These are phyloP conservation scores for Metridium senile DNA, from an alignment of 92 coral and sea anemone species.

Conservation along the genomic window DNA sequence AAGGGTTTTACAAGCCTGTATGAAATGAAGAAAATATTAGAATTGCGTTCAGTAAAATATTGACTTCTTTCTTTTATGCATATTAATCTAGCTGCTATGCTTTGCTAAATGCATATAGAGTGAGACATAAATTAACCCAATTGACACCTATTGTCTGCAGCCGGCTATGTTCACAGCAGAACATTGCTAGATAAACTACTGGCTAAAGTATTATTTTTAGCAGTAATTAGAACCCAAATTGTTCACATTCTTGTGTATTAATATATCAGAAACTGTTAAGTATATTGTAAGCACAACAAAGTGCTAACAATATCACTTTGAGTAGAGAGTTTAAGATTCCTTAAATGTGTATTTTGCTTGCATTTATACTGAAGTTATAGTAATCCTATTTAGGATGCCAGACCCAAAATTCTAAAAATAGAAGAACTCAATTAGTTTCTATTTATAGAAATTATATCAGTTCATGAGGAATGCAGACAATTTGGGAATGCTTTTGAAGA, in stretches of 20 bases:
- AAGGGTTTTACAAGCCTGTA: constrained; percentile 88
- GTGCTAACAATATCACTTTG: not conserved
- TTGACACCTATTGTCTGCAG: not conserved
- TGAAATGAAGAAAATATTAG: too few relatives aligned
- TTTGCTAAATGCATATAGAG: too few relatives aligned
- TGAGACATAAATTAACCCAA: too few relatives aligned
- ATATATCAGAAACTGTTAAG: not conserved
- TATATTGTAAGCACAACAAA: not conserved
- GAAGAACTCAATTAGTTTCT: not conserved
- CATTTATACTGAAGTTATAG: not conserved
- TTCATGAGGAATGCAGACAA: not conserved
- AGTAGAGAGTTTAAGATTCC: not conserved
- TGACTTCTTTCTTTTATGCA: too few relatives aligned
- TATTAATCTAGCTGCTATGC: too few relatives aligned
- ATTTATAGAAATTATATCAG: not conserved
- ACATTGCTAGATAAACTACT: too few relatives aligned
- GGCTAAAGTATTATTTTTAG: not conserved
- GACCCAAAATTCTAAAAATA: not conserved
- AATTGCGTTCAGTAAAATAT: too few relatives aligned
- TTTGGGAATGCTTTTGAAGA: not conserved
- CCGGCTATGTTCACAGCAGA: not conserved
- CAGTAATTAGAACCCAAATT: not conserved
- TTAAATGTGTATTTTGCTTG: not conserved
- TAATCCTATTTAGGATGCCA: not conserved
- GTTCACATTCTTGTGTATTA: not conserved